A percentile compares a stretch with the other conserved stretches of the same genome.
Conservation (phyloP, 2,888 invertebrate genomes). For the Thalpophila matura region DNA sequence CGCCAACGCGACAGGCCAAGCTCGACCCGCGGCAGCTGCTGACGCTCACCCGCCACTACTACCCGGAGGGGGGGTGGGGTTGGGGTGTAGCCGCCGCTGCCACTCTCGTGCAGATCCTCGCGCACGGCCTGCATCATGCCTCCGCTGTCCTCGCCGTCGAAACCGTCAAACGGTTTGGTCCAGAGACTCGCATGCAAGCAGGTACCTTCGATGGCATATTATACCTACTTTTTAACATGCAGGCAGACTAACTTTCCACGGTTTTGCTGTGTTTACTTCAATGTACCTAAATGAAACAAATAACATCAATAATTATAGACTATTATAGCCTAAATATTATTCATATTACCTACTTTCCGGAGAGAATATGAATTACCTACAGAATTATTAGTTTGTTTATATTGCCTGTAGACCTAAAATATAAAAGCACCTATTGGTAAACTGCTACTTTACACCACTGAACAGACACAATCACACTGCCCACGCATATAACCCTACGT, state of each 20-base stretch:
- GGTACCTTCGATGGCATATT: constrained; percentile 82
- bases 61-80: constrained; percentile 97
- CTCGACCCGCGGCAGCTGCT: constrained; percentile 91
- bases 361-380: too few species aligned
- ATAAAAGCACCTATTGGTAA: not conserved
- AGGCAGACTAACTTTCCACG: not conserved
- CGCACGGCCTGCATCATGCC: constrained; percentile 94
- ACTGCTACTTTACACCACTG: not conserved
- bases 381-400: too few species aligned
- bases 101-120: constrained; percentile 93
- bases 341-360: too few species aligned
- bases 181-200: constrained; percentile 91
- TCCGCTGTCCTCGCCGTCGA: constrained; percentile 91
- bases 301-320: too few species aligned
- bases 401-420: not conserved
- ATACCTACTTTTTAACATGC: not conserved
- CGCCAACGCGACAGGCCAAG: constrained; percentile 86
- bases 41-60: constrained; percentile 95
- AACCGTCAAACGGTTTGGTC: constrained; percentile 91
- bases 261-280: not conserved
- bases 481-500: not conserved
- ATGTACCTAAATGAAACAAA: too few species aligned
- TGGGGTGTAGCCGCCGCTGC: constrained; percentile 95
- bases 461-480: not conserved
- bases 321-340: too few species aligned